A percentile compares a stretch with the other conserved stretches of the same genome.
These are phyloP conservation scores for Poeciliopsis infans DNA, from an alignment of 2,797 vertebrate genomes.

Conservation along the genomic window DNA sequence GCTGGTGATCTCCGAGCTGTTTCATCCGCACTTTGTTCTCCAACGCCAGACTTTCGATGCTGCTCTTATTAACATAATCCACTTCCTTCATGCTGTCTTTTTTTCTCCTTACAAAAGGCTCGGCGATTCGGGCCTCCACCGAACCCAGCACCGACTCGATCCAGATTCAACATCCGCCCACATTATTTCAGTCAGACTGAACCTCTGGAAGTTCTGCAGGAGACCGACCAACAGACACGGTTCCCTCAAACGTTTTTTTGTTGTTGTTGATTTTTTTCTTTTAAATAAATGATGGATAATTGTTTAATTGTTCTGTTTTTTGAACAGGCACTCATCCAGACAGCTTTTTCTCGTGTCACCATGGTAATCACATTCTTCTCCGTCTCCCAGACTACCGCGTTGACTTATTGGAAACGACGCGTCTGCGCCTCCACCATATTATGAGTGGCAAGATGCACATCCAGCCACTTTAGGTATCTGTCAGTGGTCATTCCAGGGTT, in stretches of 20 bases:
- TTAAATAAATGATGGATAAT: background rate
- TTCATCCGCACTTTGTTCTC: conserved; percentile 1
- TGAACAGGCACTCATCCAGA: conserved; percentile 16
- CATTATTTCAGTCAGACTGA: background rate
- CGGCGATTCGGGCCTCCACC: background rate
- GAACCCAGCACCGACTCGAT: background rate
- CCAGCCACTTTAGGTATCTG: background rate
- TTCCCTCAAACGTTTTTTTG: background rate
- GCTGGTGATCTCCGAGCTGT: conserved; percentile 1
- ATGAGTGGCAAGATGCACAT: background rate
- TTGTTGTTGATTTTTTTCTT: too few species aligned
- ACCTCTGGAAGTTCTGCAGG: background rate
- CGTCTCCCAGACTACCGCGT: background rate
- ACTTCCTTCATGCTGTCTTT: conserved; percentile 24
- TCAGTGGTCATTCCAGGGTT: background rate
- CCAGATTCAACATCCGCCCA: background rate
- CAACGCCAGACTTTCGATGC: background rate
- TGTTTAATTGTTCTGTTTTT: conserved; percentile 3
- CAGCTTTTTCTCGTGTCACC: background rate
- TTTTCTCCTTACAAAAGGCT: conserved; percentile 8
- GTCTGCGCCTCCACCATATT: background rate
- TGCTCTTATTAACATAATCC: background rate
- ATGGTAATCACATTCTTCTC: conserved; percentile 1
- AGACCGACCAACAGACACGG: background rate
- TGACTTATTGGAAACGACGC: background rate